Evolutionary conservation across 2,888 invertebrate species (phyloP).

Genomic region (Drosophila seclusa): DNA sequence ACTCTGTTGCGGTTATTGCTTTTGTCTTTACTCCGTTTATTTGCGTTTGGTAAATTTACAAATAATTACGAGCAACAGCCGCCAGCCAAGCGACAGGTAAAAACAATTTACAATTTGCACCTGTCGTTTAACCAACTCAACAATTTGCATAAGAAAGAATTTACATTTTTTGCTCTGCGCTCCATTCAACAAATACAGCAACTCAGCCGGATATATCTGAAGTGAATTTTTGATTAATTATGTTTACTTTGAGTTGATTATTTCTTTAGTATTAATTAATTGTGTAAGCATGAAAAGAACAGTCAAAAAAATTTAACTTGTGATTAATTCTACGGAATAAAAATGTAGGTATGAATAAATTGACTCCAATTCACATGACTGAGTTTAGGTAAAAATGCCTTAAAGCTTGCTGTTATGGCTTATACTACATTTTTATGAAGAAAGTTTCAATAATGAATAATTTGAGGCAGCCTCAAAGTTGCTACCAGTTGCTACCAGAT

Average conservation of each 20-base stretch:
- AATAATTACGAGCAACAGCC: conserved; percentile 47
- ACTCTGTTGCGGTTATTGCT: conserved; percentile 11
- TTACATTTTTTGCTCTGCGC: conserved; percentile 11
- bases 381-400: neutral
- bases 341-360: neutral
- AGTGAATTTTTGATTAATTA: conserved; percentile 10
- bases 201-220: conserved; percentile 28
- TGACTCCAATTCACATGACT: neutral
- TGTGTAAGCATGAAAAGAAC: neutral
- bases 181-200: conserved; percentile 5
- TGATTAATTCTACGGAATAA: neutral
- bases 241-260: neutral
- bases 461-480: neutral
- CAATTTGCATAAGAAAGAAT: conserved; percentile 50
- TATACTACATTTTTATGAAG: neutral
- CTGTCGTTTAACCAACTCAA: conserved; percentile 39
- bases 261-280: neutral
- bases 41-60: conserved; percentile 40
- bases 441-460: neutral
- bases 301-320: neutral
- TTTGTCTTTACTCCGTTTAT: conserved; percentile 41
- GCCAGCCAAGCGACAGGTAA: conserved; percentile 22
- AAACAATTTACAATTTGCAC: conserved; percentile 47
- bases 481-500: neutral
- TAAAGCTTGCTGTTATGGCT: neutral